Conservation (phyloP, 2,888 invertebrate species). For the Oxystoma pomonae region DNA sequence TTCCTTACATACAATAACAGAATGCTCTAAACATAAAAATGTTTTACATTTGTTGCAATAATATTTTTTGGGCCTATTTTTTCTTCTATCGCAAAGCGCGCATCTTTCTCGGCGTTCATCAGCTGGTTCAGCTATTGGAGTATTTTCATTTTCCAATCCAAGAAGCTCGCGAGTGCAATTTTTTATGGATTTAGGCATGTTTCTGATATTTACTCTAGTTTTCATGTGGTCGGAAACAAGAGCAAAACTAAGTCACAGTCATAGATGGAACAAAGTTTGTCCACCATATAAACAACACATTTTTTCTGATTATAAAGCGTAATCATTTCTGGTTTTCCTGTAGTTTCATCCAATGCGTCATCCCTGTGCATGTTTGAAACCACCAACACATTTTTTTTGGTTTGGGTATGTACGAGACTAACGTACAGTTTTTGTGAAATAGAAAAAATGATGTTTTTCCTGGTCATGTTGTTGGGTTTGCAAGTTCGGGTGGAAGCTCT, state of each 20-base stretch:
- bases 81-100: no score
- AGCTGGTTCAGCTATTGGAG: neutral
- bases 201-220: neutral
- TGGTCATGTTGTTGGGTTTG: neutral
- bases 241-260: neutral
- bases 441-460: conserved; percentile 12
- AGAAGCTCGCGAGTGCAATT: neutral
- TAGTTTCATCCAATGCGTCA: conserved; percentile 7
- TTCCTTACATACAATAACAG: neutral
- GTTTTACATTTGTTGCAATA: neutral
- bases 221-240: neutral
- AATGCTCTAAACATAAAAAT: neutral
- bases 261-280: conserved; percentile 14
- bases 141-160: neutral
- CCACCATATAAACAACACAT: no score
- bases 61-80: no score
- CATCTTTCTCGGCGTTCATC: neutral
- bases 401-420: neutral
- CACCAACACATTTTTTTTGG: conserved; percentile 22
- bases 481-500: conserved; percentile 12
- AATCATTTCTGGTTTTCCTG: conserved; percentile 27
- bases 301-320: conserved; percentile 30
- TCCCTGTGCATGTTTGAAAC: conserved; percentile 18
- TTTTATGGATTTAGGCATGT: neutral
- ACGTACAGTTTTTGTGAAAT: conserved; percentile 7